These are phyloP conservation scores for Atta texana DNA, from an alignment of 1,140 invertebrate species.

Conservation along the genomic window DNA sequence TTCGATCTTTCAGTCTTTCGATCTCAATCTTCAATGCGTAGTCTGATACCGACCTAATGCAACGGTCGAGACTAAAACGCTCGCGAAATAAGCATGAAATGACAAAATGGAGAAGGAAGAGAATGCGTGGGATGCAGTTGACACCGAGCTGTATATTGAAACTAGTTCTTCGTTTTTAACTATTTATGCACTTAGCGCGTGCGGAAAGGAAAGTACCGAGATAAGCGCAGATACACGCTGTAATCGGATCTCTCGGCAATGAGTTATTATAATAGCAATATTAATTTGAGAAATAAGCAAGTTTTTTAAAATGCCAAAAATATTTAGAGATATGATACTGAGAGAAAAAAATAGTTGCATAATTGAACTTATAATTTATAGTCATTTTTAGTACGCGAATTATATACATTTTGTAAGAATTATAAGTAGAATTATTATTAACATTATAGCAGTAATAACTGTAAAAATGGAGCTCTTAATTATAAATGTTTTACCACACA, in stretches of 20 bases:
- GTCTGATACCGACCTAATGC: background rate
- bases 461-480: no score
- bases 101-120: constrained; percentile 15
- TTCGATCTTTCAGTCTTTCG: no score
- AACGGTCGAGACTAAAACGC: constrained; percentile 37
- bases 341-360: no score
- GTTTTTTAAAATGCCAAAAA: background rate
- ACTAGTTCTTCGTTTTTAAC: constrained; percentile 65
- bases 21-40: no score
- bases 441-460: no score
- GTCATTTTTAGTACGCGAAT: no score
- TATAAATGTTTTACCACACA: no score
- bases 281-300: background rate
- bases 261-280: background rate
- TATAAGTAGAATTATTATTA: no score
- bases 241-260: background rate
- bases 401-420: no score
- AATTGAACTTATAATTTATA: no score
- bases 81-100: constrained; percentile 23
- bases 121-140: constrained; percentile 56
- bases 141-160: constrained; percentile 14
- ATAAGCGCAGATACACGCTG: background rate
- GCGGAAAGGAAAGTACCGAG: background rate
- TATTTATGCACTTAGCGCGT: constrained; percentile 36
- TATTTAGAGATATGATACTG: background rate